Conservation (phyloP, 2,113 vertebrate species). For the Carettochelys insculpta region DNA sequence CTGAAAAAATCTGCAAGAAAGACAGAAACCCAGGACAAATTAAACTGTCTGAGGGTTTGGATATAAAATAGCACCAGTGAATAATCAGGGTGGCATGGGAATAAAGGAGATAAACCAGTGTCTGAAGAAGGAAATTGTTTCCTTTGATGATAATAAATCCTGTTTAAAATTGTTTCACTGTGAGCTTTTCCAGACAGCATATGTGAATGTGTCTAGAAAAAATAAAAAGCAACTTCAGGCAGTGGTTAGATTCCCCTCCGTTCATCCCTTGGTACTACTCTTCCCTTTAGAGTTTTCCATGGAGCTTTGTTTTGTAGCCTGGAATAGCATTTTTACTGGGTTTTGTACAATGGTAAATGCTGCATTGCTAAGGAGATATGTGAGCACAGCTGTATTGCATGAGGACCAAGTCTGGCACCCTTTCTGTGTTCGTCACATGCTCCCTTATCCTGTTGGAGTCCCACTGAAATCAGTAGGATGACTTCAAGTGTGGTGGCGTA, state of each 20-base stretch:
- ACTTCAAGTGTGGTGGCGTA: neutral
- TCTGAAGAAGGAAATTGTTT: conserved; percentile 13
- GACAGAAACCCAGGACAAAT: neutral
- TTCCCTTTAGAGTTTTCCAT: neutral
- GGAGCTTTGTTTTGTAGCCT: neutral
- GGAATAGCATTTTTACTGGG: neutral
- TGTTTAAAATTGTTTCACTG: neutral
- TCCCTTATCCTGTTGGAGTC: rapidly evolving
- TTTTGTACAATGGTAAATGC: neutral
- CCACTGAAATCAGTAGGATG: neutral
- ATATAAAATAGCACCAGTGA: neutral
- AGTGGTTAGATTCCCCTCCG: neutral
- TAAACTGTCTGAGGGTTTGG: neutral
- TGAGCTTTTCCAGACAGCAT: neutral
- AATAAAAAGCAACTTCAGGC: neutral
- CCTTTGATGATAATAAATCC: neutral
- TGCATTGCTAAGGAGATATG: rapidly evolving
- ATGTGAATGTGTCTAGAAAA: neutral
- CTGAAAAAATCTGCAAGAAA: neutral
- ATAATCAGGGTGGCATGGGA: neutral
- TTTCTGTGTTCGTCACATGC: neutral
- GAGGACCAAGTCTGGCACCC: neutral
- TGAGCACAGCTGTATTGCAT: neutral
- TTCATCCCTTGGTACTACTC: neutral
- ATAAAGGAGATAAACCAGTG: neutral